Evolutionary conservation across 2,888 invertebrate genomes (phyloP), one percentile per base, ranked within the genome.

Genomic region (Acrocera orbiculus): DNA sequence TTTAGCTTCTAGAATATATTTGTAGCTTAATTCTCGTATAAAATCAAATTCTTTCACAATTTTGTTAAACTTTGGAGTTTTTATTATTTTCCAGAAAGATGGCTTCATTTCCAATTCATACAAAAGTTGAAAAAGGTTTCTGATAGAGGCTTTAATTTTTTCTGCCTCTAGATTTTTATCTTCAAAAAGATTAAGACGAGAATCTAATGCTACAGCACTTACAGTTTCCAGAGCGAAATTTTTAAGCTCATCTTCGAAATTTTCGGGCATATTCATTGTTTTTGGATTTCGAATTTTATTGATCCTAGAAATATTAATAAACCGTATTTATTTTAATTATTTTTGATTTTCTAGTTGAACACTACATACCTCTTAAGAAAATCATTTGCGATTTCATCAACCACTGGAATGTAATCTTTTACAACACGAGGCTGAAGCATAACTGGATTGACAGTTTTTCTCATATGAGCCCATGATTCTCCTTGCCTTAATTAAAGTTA

Each of bases 401-500:
- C 54, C 8, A 55, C 60, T 3, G 62, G 56, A 4, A 64, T 47
- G 40, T 70, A 71, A 2, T 64, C 49, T 47, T 64, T 66, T 2
- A 66, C 60, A 38, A 65, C 53, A 41, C 70, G 68, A 0, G 75
- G 72, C 45, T 73, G 67, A 52, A 79, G 54, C 52, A 79, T 58
- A 22, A 73, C 64, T 32, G 73, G 73, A 52, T 77, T 76, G 0
- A 75, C 73, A 38, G 69, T 70, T 1, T 69, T 67, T 13, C 79
- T 63, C 42, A 77, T 65, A 33, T 68, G 62, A 25, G 69, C 65
- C 79, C 79, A 79, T 42, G 69, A 62, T 10, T 67, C 62, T 2
- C 74, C 77, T 53, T 74, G 69, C 3, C 68, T 69, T 44, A 14
- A 15, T 7, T 19, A 5, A 15, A 25, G 11, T 30, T 19, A 3